phyloP scores from a whole-genome alignment of 2,888 invertebrate species.

The Agonopterix subpropinquella region DNA sequence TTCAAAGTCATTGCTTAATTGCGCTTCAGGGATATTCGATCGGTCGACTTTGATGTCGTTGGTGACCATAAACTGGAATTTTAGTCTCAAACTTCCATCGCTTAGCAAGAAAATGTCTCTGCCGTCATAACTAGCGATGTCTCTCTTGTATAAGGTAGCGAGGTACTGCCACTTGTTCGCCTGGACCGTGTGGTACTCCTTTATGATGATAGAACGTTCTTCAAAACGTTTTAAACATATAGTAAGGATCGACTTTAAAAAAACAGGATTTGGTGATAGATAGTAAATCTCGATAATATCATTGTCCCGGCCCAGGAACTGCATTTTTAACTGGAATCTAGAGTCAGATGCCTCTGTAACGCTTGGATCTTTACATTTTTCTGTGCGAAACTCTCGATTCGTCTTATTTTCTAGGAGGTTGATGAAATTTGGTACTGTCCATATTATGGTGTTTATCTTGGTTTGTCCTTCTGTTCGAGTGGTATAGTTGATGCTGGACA shows the following conservation, averaged over 20 bases:
- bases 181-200: constrained; percentile 59
- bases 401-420: constrained; percentile 48
- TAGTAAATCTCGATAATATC: constrained; percentile 64
- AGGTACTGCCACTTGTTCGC: constrained; percentile 66
- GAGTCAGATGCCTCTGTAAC: constrained; percentile 26
- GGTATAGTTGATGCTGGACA: constrained; percentile 47
- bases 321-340: constrained; percentile 60
- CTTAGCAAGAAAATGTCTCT: constrained; percentile 48
- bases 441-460: constrained; percentile 57
- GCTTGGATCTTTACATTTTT: constrained; percentile 37
- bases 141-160: constrained; percentile 55
- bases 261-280: constrained; percentile 50
- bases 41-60: constrained; percentile 57
- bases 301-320: constrained; percentile 55
- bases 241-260: constrained; percentile 55
- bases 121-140: constrained; percentile 48
- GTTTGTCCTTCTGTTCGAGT: constrained; percentile 59
- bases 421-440: constrained; percentile 57
- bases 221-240: constrained; percentile 60
- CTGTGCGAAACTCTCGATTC: constrained; percentile 51
- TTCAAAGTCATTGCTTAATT: constrained; percentile 58
- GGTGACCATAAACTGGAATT: constrained; percentile 60
- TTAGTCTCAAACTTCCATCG: constrained; percentile 57
- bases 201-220: constrained; percentile 57
- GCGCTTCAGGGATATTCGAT: constrained; percentile 42